These are phyloP conservation scores for Astropecten irregularis DNA, from an alignment of 53 echinoderm and acorn worm species.

Conservation along the genomic window DNA sequence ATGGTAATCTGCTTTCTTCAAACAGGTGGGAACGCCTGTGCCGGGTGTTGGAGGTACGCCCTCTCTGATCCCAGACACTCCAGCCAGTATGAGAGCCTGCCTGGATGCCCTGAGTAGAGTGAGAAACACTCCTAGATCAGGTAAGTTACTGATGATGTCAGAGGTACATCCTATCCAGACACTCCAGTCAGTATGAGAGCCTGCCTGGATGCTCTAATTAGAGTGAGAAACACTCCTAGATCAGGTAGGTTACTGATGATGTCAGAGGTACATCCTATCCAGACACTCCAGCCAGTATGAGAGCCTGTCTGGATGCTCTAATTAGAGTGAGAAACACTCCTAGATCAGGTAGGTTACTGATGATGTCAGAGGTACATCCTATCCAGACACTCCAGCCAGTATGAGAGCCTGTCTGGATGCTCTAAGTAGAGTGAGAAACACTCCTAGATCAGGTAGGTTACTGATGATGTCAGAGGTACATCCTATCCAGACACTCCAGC, in stretches of 20 bases:
- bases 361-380: no score
- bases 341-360: no score
- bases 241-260: conserved; percentile 37
- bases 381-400: no score
- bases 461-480: no score
- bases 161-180: no score
- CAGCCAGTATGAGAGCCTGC: conserved; percentile 72
- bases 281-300: no score
- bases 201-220: conserved; percentile 5
- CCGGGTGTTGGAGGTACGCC: conserved; percentile 53
- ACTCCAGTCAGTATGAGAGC: conserved; percentile 83
- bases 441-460: conserved; percentile 14
- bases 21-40: conserved; percentile 24
- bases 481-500: no score
- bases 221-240: conserved; percentile 6
- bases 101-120: conserved; percentile 14
- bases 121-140: conserved; percentile 7
- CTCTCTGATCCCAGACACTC: conserved; percentile 83
- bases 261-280: no score
- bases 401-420: conserved; percentile 21
- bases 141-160: no score
- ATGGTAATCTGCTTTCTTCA: neutral
- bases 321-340: no score
- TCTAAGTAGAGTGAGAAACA: conserved; percentile 10
- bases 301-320: no score